Base-by-base conservation (phyloP, 2,113 vertebrate species). In the Burhinus oedicnemus region DNA sequence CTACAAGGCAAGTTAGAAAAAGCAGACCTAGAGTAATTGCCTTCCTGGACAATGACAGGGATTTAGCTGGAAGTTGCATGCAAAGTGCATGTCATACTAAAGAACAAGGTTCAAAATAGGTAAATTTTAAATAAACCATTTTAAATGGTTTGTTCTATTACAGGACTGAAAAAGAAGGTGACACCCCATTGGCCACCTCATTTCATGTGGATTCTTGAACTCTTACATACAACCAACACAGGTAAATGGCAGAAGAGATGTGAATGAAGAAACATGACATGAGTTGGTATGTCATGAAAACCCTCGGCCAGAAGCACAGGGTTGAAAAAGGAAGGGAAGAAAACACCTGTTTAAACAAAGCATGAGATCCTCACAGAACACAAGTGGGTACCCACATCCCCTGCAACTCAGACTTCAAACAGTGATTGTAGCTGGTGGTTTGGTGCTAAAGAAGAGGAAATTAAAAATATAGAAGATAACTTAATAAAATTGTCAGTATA, bases 161-260 rank as follows among this genome's bases (percentile, higher is more conserved):
- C 44, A 30, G 9, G 6, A 57, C 32, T 51, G 58, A 54, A 44
- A 89, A 60, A 55, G 29, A 40, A 72, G 11, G n/a, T 44, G 15
- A 38, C 27, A 60, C 1, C 8, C 4, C 9, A 32, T 13, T 44
- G 26, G 6, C 22, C 16, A 45, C 6, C n/a, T 62, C 2, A 0
- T 20, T 69, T 30, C 6, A 66, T 9, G 20, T 62, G 40, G 6
- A 75, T 60, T 80, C 64, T 55, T 36, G 15, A 65, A 32, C 15
- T 62, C 9, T 9, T 76, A 7, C 40, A 62, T 49, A 55, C 60
- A 79, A 62, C 9, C 8, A 57, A 34, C 13, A 65, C 3, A 71
- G 13, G 12, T 32, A 71, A 54, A 70, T 26, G 25, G 9, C 15
- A 83, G 19, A 70, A 54, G 14, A 83, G 3, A 26, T n/a, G 6